Evolutionary conservation across 2,888 invertebrate species (phyloP).

Genomic region (Phytoseiulus persimilis): DNA sequence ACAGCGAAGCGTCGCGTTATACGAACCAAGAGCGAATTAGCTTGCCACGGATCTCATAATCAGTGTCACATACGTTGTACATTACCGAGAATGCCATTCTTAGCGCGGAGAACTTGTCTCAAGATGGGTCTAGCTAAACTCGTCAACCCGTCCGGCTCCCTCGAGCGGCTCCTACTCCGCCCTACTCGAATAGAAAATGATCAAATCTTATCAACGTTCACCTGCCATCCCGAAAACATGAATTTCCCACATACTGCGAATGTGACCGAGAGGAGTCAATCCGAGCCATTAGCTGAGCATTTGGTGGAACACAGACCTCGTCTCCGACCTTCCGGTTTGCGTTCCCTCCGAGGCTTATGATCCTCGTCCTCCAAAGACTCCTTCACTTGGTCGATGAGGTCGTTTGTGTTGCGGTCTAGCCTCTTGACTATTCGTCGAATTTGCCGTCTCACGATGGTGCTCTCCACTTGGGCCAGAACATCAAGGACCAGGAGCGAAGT

Average conservation of each 20-base stretch:
- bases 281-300: too few species aligned
- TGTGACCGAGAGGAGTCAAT: too few species aligned
- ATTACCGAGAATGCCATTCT: slow-evolving; percentile 8
- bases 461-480: neutral
- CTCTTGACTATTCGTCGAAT: neutral
- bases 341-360: neutral
- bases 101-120: slow-evolving; percentile 13
- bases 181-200: neutral
- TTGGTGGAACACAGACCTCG: neutral
- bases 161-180: neutral
- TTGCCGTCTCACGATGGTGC: neutral
- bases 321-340: neutral
- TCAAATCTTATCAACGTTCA: neutral
- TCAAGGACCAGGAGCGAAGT: neutral
- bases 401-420: neutral
- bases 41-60: neutral
- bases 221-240: neutral
- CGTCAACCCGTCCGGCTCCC: neutral
- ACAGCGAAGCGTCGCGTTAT: too few species aligned
- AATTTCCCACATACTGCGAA: too few species aligned
- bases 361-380: neutral
- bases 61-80: neutral
- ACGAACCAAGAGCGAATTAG: too few species aligned
- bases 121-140: neutral
- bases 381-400: neutral